Conservation (phyloP, 2,888 invertebrate species). For the Melinaea menophilus region DNA sequence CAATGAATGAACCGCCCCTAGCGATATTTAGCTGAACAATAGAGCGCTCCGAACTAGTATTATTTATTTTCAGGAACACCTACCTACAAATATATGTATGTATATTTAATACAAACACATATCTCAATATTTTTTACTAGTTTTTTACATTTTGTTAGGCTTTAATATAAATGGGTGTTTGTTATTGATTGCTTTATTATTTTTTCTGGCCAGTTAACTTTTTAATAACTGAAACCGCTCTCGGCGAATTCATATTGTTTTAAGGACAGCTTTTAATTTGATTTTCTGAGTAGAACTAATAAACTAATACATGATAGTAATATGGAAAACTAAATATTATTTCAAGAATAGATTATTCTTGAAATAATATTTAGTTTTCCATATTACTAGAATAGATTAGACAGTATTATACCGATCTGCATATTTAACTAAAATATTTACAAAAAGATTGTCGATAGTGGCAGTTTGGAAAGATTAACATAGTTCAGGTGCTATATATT, state of each 20-base stretch:
- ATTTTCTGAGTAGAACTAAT: neutral
- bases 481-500: too few relatives aligned
- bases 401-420: too few relatives aligned
- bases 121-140: neutral
- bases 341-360: too few relatives aligned
- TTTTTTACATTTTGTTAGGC: neutral
- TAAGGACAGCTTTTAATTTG: neutral
- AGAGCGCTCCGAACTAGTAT: neutral
- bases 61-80: neutral
- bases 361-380: too few relatives aligned
- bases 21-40: slow-evolving; percentile 31
- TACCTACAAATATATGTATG: neutral
- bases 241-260: neutral
- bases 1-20: slow-evolving; percentile 32
- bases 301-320: neutral
- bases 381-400: too few relatives aligned
- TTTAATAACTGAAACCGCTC: neutral
- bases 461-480: too few relatives aligned
- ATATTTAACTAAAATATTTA: too few relatives aligned
- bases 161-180: neutral
- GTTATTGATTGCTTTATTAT: slow-evolving; percentile 1
- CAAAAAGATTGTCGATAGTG: too few relatives aligned
- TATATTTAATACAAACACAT: neutral
- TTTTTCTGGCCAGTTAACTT: neutral
- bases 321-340: too few relatives aligned